phyloP scores from a whole-genome alignment of 2,797 vertebrate species.

The Melanotaenia pygmaea region DNA sequence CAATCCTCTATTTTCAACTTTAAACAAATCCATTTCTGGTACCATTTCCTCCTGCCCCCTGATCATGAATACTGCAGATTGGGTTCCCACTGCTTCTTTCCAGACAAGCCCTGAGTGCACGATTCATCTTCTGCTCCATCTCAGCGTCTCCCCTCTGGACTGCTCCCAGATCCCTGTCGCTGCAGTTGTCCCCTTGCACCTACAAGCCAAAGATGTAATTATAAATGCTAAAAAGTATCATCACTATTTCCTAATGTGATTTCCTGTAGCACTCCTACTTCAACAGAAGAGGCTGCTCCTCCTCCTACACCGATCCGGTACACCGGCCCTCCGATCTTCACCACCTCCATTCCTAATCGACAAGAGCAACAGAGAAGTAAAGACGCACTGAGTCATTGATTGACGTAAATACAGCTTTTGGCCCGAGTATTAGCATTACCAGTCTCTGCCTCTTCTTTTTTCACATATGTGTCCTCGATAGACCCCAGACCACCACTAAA shows the following conservation, averaged over 20 bases:
- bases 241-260: neutral
- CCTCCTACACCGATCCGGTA: conserved; percentile 95
- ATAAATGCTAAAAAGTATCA: neutral
- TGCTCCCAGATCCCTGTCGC: conserved; percentile 88
- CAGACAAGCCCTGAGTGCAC: conserved; percentile 90
- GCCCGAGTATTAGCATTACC: conserved; percentile 74
- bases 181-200: conserved; percentile 93
- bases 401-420: conserved; percentile 30
- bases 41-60: conserved; percentile 95
- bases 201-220: conserved; percentile 43
- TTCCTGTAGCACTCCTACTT: conserved; percentile 70
- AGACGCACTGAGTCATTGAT: conserved; percentile 8
- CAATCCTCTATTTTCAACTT: conserved; percentile 1
- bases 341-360: conserved; percentile 89
- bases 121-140: conserved; percentile 98
- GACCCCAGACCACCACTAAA: conserved; percentile 93
- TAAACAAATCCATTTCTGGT: neutral
- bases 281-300: conserved; percentile 92
- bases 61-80: conserved; percentile 93
- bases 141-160: conserved; percentile 94
- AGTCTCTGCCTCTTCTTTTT: conserved; percentile 82
- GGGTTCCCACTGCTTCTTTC: conserved; percentile 86
- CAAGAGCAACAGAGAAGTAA: conserved; percentile 13
- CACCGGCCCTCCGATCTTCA: conserved; percentile 94
- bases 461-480: conserved; percentile 87